These are phyloP conservation scores for Thunnus thynnus DNA, from an alignment of 2,113 vertebrate species.

Conservation along the genomic window DNA sequence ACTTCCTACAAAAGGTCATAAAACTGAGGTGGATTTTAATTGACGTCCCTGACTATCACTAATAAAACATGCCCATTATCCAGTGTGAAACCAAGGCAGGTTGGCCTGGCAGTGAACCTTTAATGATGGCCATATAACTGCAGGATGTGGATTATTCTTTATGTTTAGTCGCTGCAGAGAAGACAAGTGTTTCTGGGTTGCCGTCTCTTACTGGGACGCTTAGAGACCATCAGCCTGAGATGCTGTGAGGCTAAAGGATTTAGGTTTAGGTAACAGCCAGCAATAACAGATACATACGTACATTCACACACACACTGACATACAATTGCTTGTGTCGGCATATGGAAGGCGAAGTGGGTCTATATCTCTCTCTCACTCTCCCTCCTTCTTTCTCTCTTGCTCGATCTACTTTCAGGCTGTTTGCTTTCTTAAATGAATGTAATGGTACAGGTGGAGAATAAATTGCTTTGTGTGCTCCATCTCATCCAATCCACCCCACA, in stretches of 20 bases:
- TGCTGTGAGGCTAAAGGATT: constrained; percentile 18
- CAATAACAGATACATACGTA: constrained; percentile 10
- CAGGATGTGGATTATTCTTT: constrained; percentile 64
- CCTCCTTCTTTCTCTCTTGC: constrained; percentile 18
- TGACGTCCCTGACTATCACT: constrained; percentile 65
- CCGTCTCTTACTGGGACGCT: constrained; percentile 53
- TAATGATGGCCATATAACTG: constrained; percentile 70
- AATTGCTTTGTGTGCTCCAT: constrained; percentile 80
- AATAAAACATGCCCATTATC: constrained; percentile 67
- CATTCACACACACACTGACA: too few species aligned
- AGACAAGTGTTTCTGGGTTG: constrained; percentile 63
- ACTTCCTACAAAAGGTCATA: constrained; percentile 61
- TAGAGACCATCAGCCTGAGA: constrained; percentile 36
- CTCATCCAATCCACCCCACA: constrained; percentile 81
- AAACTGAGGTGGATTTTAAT: constrained; percentile 67
- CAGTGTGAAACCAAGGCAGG: constrained; percentile 36
- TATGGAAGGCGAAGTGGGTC: constrained; percentile 44
- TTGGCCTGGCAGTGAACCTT: constrained; percentile 40
- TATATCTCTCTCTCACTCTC: constrained; percentile 25
- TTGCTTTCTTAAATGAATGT: constrained; percentile 86
- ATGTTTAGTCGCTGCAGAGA: constrained; percentile 65
- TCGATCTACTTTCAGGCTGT: constrained; percentile 79
- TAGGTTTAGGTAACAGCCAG: constrained; percentile 32
- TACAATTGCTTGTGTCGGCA: too few species aligned
- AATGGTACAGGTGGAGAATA: constrained; percentile 84